Percentiles rank a stretch among this genome's conserved stretches.
These are phyloP conservation scores for Cataglyphis rosenhaueri DNA, from an alignment of 2,888 invertebrate genomes.

Conservation along the genomic window DNA sequence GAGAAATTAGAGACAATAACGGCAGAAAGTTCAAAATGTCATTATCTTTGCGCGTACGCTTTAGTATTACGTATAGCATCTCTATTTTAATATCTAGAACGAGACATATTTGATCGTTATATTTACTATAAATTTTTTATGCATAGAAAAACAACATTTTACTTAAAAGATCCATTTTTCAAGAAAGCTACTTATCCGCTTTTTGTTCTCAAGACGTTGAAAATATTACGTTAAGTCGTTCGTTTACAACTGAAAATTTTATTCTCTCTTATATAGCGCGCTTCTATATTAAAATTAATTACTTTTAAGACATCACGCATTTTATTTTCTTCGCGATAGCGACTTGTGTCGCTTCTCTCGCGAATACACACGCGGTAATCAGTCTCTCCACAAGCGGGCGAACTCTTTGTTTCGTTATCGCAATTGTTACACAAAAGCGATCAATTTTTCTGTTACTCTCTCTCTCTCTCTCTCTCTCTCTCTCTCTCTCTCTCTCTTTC, in stretches of 20 bases:
- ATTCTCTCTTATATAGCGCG: neutral
- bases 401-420: constrained; percentile 39
- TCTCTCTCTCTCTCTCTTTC: neutral
- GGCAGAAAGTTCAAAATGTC: neutral
- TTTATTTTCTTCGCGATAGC: neutral
- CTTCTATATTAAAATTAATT: neutral
- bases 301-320: neutral
- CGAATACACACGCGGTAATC: constrained; percentile 21
- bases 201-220: neutral
- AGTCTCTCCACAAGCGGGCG: constrained; percentile 24
- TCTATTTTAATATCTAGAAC: neutral
- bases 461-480: neutral
- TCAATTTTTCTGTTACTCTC: constrained; percentile 34
- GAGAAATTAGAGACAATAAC: neutral
- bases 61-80: neutral
- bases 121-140: neutral
- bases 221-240: neutral
- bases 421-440: constrained; percentile 41
- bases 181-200: neutral
- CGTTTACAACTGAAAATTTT: neutral
- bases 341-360: neutral
- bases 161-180: constrained; percentile 5
- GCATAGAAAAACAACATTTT: neutral
- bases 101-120: neutral
- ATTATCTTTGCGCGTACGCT: neutral